Evolutionary conservation across 2,888 invertebrate species (phyloP), one percentile per base, ranked within the genome.

Genomic region (Spodoptera exigua): DNA sequence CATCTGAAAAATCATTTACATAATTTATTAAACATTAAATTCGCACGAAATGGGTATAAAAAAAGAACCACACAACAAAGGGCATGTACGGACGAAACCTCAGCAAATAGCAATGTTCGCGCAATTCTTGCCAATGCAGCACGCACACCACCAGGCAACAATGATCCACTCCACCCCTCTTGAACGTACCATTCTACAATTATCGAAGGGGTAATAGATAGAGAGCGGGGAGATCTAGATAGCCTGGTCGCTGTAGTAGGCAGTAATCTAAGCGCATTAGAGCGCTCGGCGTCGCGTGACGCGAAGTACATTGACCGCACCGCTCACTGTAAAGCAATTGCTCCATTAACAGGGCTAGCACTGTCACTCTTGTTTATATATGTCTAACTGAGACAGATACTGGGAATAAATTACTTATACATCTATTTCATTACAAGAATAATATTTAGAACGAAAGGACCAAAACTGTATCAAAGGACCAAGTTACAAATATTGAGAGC

Each of bases 221-320:
- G 12, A 59, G 53, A 53, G 34, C 60, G 56, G 52, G 61, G 55
- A 73, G 89, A 65, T 83, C 91, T 79, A 46, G 64, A 49, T 78
- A 74, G 13, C 45, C 37, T 89, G 90, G 92, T 70, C 46, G 64
- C 75, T 62, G 78, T 75, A 84, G 87, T 88, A 90, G 90, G 91
- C 85, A 91, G 91, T 90, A 90, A 92, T 91, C 89, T 91, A 90
- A 90, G 89, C 89, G 90, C 89, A 91, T 92, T 92, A 92, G 89
- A 89, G 87, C 86, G 88, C 80, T 79, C 89, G 86, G 80, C 87
- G 89, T 89, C 86, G 89, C 93, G 92, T 92, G 92, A 92, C 93
- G 91, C 81, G 78, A 80, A 82, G 93, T 88, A 85, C 93, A 81
- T 88, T 93, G 93, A 93, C 93, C 93, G 92, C 87, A 74, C 81